Evolutionary conservation across 2,888 invertebrate genomes (phyloP).

Genomic region (Empis livida): DNA sequence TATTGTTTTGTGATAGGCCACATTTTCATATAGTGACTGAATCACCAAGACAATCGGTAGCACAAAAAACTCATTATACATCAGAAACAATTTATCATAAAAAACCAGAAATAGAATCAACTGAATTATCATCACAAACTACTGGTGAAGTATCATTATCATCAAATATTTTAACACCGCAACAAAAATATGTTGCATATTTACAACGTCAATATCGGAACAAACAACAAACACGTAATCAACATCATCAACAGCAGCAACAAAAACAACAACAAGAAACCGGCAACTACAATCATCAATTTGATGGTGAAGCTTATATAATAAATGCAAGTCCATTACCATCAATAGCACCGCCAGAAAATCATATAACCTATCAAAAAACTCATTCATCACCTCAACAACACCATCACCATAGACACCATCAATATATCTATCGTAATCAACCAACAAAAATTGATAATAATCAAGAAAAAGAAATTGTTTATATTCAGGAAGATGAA

Average conservation of each 20-base stretch:
- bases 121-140: neutral
- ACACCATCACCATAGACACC: neutral
- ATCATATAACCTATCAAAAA: neutral
- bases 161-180: conserved; percentile 27
- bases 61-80: neutral
- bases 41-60: neutral
- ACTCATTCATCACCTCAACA: neutral
- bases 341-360: neutral
- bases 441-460: neutral
- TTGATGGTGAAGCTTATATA: neutral
- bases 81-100: conserved; percentile 1
- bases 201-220: conserved; percentile 29
- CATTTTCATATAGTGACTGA: neutral
- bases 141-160: neutral
- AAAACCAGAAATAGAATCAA: conserved; percentile 10
- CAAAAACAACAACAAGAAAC: neutral
- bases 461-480: neutral
- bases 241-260: conserved; percentile 13
- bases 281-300: neutral
- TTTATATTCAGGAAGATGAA: neutral
- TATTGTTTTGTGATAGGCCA: no score
- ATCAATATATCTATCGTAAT: neutral
- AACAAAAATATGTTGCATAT: conserved; percentile 32
- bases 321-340: neutral
- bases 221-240: conserved; percentile 10